A percentile compares a stretch with the other conserved stretches of the same genome.
phyloP scores from a whole-genome alignment of 2,113 vertebrate species.

The Tenrec ecaudatus region DNA sequence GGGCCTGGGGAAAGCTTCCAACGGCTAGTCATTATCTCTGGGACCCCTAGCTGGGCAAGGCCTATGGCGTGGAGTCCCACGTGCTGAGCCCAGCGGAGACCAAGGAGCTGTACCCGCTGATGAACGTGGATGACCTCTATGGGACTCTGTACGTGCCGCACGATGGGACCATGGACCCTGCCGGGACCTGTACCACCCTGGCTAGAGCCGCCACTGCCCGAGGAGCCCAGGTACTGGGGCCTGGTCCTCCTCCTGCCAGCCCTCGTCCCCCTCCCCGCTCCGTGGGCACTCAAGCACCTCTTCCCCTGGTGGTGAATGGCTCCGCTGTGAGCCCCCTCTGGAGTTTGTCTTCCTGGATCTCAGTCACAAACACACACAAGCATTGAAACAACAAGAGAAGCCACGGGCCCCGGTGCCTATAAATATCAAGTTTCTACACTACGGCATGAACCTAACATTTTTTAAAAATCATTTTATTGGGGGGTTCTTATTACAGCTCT shows the following conservation, averaged over 20 bases:
- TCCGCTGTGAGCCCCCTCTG: too few species aligned
- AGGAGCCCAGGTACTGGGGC: slow-evolving; percentile 90
- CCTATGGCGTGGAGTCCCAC: slow-evolving; percentile 95
- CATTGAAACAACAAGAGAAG: too few species aligned
- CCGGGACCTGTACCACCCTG: slow-evolving; percentile 94
- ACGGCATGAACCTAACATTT: too few species aligned
- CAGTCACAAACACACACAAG: too few species aligned
- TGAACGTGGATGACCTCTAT: slow-evolving; percentile 95
- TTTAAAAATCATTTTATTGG: too few species aligned
- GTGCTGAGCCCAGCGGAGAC: slow-evolving; percentile 95
- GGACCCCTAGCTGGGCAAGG: slow-evolving; percentile 93
- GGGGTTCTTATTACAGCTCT: too few species aligned
- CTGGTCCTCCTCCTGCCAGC: neutral
- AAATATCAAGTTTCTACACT: too few species aligned
- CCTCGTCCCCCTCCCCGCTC: too few species aligned
- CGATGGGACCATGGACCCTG: slow-evolving; percentile 98
- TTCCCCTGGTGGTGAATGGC: too few species aligned
- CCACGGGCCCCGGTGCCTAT: too few species aligned
- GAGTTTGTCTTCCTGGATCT: too few species aligned
- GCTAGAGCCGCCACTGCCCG: slow-evolving; percentile 91
- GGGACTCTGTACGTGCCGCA: slow-evolving; percentile 96
- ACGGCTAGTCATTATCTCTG: accelerated
- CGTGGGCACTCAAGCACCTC: too few species aligned
- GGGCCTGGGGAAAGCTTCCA: neutral
- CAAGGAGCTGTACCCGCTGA: slow-evolving; percentile 96